Base-by-base conservation (phyloP, 2,797 vertebrate species). In the Hipposideros larvatus region DNA sequence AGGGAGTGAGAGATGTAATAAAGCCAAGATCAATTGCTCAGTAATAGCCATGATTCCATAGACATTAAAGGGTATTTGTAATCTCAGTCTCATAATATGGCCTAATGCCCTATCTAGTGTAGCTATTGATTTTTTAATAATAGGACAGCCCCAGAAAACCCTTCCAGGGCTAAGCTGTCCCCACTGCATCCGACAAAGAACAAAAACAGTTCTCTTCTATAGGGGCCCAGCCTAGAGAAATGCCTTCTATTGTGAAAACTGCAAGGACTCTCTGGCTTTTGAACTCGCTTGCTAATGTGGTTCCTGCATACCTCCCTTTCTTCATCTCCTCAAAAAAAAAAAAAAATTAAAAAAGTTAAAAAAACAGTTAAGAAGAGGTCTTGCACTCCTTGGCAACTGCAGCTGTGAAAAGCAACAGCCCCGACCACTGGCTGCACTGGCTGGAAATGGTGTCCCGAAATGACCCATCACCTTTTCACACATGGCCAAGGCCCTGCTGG, bases 121-220 rank as follows among this genome's bases (percentile, higher is more conserved):
- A 96, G 79, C n/a, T 91, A 96, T 94, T 96, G 96, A 97, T 95
- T 94, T 97, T 94, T 68, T 79, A 93, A 16, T 91, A 91, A 51
- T 7, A 91, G 55, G 26, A 91, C 28, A 91, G 75, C 51, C 91
- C 86, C 61, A 89, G 86, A 34, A 94, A 94, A 93, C 65, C 14
- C 73, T 94, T 91, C 80, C 79, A 78, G 83, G 66, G n/a, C 41
- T 95, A 53, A 85, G 51, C 53, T 83, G 61, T 97, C 43, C 70
- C 57, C 87, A 61, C 22, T 78, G n/a, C 3, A 87, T 77, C 65
- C 41, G 59, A 46, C 26, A 92, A 94, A 59, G n/a, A 84, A 59
- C 48, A 82, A 78, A 87, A 93, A 7, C 48, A n/a, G 26, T 1
- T 28, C 68, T 94, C n/a, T 65, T 83, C 51, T 37, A 31, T 0